Base-by-base conservation (phyloP, 2,113 vertebrate species). In the Cranoglanis bouderius region DNA sequence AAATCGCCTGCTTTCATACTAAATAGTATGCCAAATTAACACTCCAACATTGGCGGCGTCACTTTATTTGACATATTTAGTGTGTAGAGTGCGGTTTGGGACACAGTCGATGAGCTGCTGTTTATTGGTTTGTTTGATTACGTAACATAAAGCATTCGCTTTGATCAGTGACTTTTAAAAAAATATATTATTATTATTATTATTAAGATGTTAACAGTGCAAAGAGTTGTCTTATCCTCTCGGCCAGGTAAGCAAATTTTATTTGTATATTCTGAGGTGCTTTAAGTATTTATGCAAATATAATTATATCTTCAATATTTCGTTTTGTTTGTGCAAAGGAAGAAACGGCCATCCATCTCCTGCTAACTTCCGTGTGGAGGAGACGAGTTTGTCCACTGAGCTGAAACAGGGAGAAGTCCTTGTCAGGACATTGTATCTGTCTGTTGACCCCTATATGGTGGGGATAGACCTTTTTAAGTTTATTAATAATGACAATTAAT, bases 371-470 rank as follows among this genome's bases (percentile, higher is more conserved):
- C 93, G 91, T 10, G 77, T 97, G 72, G 97, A 98, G 87, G 95
- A 97, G 87, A 90, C 89, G n/a, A 94, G 74, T 55, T 92, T 98
- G 82, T 53, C 93, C 26, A 92, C 95, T 80, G 94, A 90, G 0
- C 87, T 98, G 84, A 92, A 91, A 43, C 94, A 92, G 0, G 98
- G 97, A 72, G 96, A 99, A 85, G 96, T 97, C 40, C 91, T 93
- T 77, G 95, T 97, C 88, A 95, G 94, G 93, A 98, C 98, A 12
- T 93, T 97, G n/a, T 98, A 96, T 92, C 97, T 99, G 14, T 99
- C 98, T 84, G 98, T 99, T 91, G 98, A 99, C 91, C 98, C 98
- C 24, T 99, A 99, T 92, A 99, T 99, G 98, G 98, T 99, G 95
- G 90, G 95, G 93, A 81, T 63, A 16, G 16, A 18, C 67, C 61